Percentiles rank a stretch among this genome's conserved stretches.
phyloP scores from a whole-genome alignment of 2,888 invertebrate genomes.

The Boloria selene region DNA sequence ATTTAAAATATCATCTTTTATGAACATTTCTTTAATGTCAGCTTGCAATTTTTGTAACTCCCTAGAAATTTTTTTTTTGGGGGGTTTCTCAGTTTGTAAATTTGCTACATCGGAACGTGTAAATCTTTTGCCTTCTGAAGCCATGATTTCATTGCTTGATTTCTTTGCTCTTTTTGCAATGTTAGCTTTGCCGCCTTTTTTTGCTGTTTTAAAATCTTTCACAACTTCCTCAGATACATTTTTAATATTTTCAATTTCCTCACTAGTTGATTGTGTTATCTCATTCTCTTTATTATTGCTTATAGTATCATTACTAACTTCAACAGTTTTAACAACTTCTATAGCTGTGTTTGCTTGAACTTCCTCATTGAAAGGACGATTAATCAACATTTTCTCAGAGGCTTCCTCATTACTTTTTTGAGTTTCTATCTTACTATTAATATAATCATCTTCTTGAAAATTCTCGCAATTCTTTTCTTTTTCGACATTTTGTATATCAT shows the following conservation, averaged over 20 bases:
- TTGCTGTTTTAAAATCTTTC: slow-evolving; percentile 26
- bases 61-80: slow-evolving; percentile 55
- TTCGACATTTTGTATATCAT: slow-evolving; percentile 1
- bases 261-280: neutral
- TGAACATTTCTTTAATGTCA: slow-evolving; percentile 87
- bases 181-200: slow-evolving; percentile 39
- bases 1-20: slow-evolving; percentile 83
- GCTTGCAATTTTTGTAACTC: slow-evolving; percentile 86
- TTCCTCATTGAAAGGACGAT: neutral
- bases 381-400: too few relatives aligned
- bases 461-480: neutral
- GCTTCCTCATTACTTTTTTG: neutral
- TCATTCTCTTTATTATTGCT: neutral
- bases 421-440: neutral
- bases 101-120: slow-evolving; percentile 48
- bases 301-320: neutral
- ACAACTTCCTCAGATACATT: slow-evolving; percentile 22
- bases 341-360: neutral
- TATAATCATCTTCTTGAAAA: neutral
- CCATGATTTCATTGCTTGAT: slow-evolving; percentile 32
- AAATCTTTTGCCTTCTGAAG: slow-evolving; percentile 44
- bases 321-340: neutral
- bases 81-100: slow-evolving; percentile 40
- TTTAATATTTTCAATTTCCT: neutral
- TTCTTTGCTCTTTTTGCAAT: slow-evolving; percentile 42